Evolutionary conservation across 2,888 invertebrate species (phyloP).

Genomic region (Apantesis nais): DNA sequence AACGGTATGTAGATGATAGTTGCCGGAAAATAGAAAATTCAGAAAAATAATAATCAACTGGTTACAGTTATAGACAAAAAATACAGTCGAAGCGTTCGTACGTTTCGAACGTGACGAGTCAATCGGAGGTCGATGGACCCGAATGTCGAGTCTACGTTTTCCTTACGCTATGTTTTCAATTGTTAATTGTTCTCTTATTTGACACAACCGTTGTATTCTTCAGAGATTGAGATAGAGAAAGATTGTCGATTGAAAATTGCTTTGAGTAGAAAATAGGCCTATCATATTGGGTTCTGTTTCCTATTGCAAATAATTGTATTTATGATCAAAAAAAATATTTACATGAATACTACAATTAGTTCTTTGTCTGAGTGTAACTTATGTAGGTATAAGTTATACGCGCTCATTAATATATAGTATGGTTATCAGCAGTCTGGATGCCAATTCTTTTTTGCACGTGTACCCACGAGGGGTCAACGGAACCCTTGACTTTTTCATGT

Average conservation of each 20-base stretch:
- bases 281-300: not conserved
- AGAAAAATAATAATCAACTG: constrained; percentile 15
- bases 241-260: not conserved
- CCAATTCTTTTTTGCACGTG: no score
- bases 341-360: no score
- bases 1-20: not conserved
- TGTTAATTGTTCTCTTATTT: constrained; percentile 12
- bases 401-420: no score
- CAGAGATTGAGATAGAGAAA: not conserved
- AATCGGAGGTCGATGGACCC: constrained; percentile 56
- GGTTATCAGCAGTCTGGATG: no score
- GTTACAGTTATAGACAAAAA: constrained; percentile 52
- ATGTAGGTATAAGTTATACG: no score
- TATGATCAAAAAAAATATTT: no score
- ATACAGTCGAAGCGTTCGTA: constrained; percentile 52
- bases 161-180: constrained; percentile 29
- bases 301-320: no score
- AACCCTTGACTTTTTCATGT: not conserved
- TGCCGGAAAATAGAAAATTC: not conserved
- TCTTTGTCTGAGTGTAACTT: no score
- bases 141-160: constrained; percentile 34
- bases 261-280: no score
- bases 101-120: constrained; percentile 62
- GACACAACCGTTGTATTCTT: not conserved
- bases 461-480: no score